Percentiles rank a stretch among this genome's conserved stretches.
Conservation (phyloP, 2,888 invertebrate genomes). For the Acanthopleura granulata region DNA sequence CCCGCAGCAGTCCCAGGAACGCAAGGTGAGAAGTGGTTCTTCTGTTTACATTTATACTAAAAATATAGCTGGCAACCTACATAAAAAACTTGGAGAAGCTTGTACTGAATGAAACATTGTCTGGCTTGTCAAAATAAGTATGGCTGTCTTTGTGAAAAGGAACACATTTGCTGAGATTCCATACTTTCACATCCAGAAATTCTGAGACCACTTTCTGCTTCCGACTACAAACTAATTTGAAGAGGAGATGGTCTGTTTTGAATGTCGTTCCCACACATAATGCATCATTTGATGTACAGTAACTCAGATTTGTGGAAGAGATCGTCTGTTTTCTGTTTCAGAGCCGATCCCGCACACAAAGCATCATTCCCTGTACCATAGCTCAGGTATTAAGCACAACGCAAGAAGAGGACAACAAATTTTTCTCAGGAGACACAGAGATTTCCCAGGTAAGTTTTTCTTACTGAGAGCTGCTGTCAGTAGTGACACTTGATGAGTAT, state of each 20-base stretch:
- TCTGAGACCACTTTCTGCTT: no score
- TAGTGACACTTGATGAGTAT: no score
- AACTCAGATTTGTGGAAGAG: constrained; percentile 45
- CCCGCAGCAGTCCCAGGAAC: constrained; percentile 49
- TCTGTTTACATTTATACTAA: not conserved
- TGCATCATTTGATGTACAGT: constrained; percentile 60
- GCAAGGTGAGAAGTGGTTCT: constrained; percentile 37
- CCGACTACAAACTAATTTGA: constrained; percentile 31
- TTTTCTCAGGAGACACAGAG: constrained; percentile 56
- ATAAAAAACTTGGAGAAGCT: no score
- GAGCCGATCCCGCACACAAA: constrained; percentile 29
- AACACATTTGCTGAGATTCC: no score
- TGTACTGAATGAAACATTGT: no score
- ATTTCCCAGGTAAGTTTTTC: constrained; percentile 47
- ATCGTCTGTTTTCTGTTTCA: not conserved
- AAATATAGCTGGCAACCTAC: no score
- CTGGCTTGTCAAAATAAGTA: not conserved
- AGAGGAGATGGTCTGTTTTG: not conserved
- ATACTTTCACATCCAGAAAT: no score
- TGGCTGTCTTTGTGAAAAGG: no score
- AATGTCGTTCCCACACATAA: constrained; percentile 23
- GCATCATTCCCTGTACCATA: constrained; percentile 59
- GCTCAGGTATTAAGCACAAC: constrained; percentile 58
- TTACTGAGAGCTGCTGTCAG: not conserved
- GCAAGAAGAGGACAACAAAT: constrained; percentile 55